Percentiles rank a stretch among this genome's conserved stretches.
phyloP scores from a whole-genome alignment of 2,888 invertebrate species.

The Hemaris fuciformis region DNA sequence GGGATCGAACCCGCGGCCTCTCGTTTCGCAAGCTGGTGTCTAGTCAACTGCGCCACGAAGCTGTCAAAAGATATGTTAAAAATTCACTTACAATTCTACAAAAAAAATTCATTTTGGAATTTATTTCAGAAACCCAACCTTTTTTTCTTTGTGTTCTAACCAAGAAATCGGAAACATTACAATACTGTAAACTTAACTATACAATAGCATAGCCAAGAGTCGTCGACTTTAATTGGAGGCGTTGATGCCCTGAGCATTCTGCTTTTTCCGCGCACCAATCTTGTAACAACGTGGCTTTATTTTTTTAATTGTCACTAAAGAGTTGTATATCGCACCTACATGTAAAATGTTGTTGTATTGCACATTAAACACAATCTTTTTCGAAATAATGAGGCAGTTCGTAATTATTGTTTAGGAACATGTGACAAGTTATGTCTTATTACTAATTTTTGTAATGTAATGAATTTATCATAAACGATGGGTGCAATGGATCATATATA shows the following conservation, averaged over 20 bases:
- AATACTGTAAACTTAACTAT: not conserved
- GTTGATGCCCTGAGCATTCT: slow-evolving; percentile 8
- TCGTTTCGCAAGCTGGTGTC: no score
- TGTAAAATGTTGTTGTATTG: not conserved
- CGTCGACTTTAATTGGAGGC: slow-evolving; percentile 29
- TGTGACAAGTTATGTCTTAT: not conserved
- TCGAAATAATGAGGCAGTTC: not conserved
- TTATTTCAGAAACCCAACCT: no score
- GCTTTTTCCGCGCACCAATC: slow-evolving; percentile 1
- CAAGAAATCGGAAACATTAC: no score
- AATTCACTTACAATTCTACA: no score
- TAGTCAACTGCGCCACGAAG: no score
- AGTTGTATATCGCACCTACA: slow-evolving; percentile 15
- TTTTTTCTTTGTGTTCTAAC: no score
- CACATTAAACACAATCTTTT: not conserved
- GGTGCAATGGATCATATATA: no score
- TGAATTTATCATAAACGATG: no score
- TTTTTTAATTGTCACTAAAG: slow-evolving; percentile 28
- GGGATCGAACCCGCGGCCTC: no score
- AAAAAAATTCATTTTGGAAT: no score
- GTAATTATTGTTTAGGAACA: not conserved
- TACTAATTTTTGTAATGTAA: not conserved
- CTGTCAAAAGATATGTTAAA: no score
- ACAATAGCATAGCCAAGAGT: not conserved
- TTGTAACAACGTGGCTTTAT: slow-evolving; percentile 29